Base-by-base conservation (phyloP, 2,113 vertebrate species). In the Rhabdomys dilectus region DNA sequence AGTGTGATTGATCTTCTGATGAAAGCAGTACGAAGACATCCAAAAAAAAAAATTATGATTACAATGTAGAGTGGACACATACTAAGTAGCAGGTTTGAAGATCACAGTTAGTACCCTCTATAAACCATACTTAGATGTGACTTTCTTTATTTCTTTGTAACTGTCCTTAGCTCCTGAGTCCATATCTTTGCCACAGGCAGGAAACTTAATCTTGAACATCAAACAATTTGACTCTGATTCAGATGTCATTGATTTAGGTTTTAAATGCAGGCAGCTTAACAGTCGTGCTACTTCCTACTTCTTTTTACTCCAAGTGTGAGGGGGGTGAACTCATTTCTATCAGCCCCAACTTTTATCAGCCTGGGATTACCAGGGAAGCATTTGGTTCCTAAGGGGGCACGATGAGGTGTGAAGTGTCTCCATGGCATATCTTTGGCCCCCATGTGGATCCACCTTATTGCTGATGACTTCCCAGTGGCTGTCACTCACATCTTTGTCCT, bases 1-100 rank as follows among this genome's bases (percentile, higher is more conserved):
- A 26, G 48, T 76, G 72, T 51, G 77, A 92, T 96, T 97, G 97
- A 97, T 96, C 88, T 89, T 86, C 89, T 62, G 92, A 91, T 77
- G 91, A 93, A 88, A 95, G 80, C 85, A 88, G 9, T 80, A 76
- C 24, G 94, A 91, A 93, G 48, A 76, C 72, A 76, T 48, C 88
- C 51, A 53, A 53, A 89, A 81, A 91, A 73, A 72, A 90, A 88
- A 86, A 77, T 17, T 17, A 36, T 21, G 91, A 95, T 91, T 92
- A 91, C 56, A 87, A 39, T 58, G 42, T 72, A 77, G 56, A 89
- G 45, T 70, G 56, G 93, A 36, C 53, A 92, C 81, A 34, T 86
- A 92, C 84, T 73, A 94, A 89, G 51, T 75, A 88, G 78, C 31
- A 66, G 91, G 16, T 66, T 91, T 94, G 45, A 93, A 66, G 88